These are phyloP conservation scores for Neolamprologus ventralis DNA, from an alignment of 2,113 vertebrate species.

Conservation along the genomic window DNA sequence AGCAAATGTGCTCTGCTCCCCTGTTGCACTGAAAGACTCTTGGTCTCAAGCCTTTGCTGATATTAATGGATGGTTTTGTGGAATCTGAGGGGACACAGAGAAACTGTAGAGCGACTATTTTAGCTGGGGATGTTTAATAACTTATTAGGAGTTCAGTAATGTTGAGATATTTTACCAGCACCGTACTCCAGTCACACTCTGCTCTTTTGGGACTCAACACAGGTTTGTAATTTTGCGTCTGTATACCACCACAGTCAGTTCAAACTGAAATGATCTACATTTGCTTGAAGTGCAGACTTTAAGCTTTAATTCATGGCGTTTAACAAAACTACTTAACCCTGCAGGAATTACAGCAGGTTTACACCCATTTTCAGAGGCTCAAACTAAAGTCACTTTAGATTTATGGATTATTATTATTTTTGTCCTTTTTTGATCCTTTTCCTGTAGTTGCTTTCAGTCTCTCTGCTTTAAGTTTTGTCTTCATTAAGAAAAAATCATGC, in stretches of 20 bases:
- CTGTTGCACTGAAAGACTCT: not conserved
- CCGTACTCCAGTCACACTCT: not conserved
- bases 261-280: not conserved
- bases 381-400: not conserved
- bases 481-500: not conserved
- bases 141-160: not conserved
- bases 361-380: not conserved
- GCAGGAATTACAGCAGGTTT: not conserved
- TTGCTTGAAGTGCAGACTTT: not conserved
- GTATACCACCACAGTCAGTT: fast-evolving
- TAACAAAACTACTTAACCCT: not conserved
- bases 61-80: not conserved
- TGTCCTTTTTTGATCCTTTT: not conserved
- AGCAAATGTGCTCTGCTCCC: not conserved
- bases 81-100: not conserved
- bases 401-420: not conserved
- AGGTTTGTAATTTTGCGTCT: not conserved
- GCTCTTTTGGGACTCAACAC: not conserved
- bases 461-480: not conserved
- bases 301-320: fast-evolving
- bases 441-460: not conserved
- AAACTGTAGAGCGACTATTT: not conserved
- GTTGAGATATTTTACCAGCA: not conserved
- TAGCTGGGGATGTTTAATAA: not conserved
- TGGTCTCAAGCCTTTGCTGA: not conserved